These are phyloP conservation scores for Galago senegalensis DNA, from an alignment of 2,797 vertebrate species.

Conservation along the genomic window DNA sequence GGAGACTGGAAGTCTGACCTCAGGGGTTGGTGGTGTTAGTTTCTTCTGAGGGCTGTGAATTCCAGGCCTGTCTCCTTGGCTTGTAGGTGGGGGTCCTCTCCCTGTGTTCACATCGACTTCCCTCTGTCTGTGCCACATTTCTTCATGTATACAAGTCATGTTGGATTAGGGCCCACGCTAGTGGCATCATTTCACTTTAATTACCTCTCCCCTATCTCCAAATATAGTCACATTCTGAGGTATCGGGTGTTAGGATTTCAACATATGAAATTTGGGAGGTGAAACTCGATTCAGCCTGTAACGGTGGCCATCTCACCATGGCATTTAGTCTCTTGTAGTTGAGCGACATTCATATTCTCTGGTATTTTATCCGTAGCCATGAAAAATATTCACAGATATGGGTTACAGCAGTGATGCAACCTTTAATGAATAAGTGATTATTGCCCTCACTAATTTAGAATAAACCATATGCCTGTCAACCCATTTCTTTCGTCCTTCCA, in stretches of 20 bases:
- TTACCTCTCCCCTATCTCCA: not conserved
- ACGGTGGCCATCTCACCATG: not conserved
- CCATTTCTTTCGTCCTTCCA: constrained; percentile 37
- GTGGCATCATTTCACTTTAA: not conserved
- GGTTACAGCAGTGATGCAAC: not conserved
- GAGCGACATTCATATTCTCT: not conserved
- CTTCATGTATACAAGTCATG: not conserved
- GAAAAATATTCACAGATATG: constrained; percentile 35
- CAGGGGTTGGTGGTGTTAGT: not conserved
- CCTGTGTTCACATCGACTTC: not conserved
- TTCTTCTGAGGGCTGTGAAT: not conserved
- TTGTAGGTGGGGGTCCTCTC: not conserved
- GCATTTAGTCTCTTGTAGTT: constrained; percentile 7
- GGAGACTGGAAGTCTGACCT: not conserved
- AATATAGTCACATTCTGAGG: not conserved
- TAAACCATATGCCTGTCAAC: not conserved
- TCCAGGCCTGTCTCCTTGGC: not conserved
- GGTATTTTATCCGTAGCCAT: constrained; percentile 26
- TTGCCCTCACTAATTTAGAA: not conserved
- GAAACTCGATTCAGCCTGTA: not conserved
- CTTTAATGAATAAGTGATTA: not conserved
- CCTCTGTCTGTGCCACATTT: not conserved
- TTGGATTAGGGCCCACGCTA: not conserved
- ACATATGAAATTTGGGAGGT: not conserved
- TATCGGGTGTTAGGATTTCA: not conserved